Evolutionary conservation across 2,888 invertebrate species (phyloP).

Genomic region (Girardia tigrina): DNA sequence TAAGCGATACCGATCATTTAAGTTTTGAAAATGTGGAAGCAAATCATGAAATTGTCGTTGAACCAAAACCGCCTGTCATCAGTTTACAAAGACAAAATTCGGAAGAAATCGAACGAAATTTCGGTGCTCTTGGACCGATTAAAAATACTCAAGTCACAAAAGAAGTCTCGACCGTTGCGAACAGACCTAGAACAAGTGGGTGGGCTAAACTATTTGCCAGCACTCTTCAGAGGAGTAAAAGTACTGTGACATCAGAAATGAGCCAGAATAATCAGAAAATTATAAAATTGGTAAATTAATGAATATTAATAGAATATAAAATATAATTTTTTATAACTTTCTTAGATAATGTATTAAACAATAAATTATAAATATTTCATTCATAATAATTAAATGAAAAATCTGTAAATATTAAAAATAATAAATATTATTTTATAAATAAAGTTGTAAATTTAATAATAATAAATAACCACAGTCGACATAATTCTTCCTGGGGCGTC

Average conservation of each 20-base stretch:
- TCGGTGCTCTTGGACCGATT: neutral
- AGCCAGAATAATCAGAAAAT: neutral
- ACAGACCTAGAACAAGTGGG: neutral
- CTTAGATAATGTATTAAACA: no score
- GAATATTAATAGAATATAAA: no score
- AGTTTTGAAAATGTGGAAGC: neutral
- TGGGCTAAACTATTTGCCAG: neutral
- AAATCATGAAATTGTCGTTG: neutral
- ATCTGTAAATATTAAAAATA: no score
- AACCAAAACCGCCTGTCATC: neutral
- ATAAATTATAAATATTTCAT: no score
- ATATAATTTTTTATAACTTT: no score
- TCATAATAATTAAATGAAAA: no score
- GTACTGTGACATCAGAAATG: neutral
- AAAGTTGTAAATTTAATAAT: no score
- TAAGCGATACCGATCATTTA: neutral
- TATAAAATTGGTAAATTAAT: neutral
- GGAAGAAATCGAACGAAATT: neutral
- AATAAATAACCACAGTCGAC: no score
- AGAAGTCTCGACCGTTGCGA: neutral
- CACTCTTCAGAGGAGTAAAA: neutral
- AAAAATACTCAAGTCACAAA: neutral
- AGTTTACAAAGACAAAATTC: neutral
- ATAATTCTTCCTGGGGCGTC: no score
- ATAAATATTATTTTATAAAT: no score